Base-by-base conservation (phyloP, 2,888 invertebrate species). In the Hedychridium roseum region DNA sequence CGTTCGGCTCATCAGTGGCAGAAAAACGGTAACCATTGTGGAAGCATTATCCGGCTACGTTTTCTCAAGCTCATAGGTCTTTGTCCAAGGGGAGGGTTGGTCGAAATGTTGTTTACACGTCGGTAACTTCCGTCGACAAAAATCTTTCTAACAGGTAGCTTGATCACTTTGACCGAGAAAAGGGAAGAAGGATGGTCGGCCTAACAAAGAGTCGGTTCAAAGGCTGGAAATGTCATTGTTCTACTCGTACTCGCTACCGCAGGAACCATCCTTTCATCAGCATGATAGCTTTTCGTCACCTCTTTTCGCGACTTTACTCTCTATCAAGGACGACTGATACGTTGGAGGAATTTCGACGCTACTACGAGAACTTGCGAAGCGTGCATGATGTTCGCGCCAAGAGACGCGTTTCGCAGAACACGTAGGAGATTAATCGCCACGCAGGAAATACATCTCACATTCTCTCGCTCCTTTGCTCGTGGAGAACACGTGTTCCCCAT, bases 401-500 rank as follows among this genome's bases (percentile, higher is more conserved):
- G n/a, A n/a, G n/a, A n/a, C n/a, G n/a, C n/a, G n/a, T n/a, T n/a
- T n/a, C n/a, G n/a, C n/a, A n/a, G n/a, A n/a, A n/a, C n/a, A n/a
- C n/a, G n/a, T n/a, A n/a, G n/a, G n/a, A n/a, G n/a, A n/a, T n/a
- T n/a, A n/a, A n/a, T n/a, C n/a, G n/a, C n/a, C n/a, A n/a, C n/a
- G n/a, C n/a, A n/a, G n/a, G n/a, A n/a, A n/a, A n/a, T n/a, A n/a
- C n/a, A n/a, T n/a, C n/a, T n/a, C n/a, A n/a, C n/a, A n/a, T n/a
- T n/a, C n/a, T n/a, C n/a, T n/a, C n/a, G n/a, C n/a, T n/a, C n/a
- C n/a, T n/a, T n/a, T n/a, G n/a, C n/a, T n/a, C n/a, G n/a, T n/a
- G n/a, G n/a, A n/a, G 37, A 59, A 66, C 66, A 66, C 42, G 53
- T 66, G 66, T 58, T 66, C 45, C 31, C 51, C 66, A 66, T n/a